A percentile compares a stretch with the other conserved stretches of the same genome.
These are phyloP conservation scores for Scomber scombrus DNA, from an alignment of 2,113 vertebrate genomes.

Conservation along the genomic window DNA sequence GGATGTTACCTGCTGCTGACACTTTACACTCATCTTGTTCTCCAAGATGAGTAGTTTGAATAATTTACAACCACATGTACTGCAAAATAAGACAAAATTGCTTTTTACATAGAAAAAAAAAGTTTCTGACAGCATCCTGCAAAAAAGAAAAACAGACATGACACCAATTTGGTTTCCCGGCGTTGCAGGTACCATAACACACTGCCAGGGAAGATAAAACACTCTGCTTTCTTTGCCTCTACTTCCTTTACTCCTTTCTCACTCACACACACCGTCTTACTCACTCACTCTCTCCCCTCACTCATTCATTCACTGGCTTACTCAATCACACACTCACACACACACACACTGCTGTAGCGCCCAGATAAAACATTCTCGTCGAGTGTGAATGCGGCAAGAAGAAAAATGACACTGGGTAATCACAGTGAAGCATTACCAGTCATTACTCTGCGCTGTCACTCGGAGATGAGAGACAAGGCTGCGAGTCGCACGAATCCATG, in stretches of 20 bases:
- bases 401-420: conserved; percentile 77
- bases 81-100: not conserved
- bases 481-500: conserved; percentile 38
- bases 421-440: conserved; percentile 75
- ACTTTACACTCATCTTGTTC: not conserved
- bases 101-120: not conserved
- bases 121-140: conserved; percentile 11
- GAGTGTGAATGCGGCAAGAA: conserved; percentile 62
- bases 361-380: conserved; percentile 73
- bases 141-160: conserved; percentile 26
- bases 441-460: conserved; percentile 77
- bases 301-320: conserved; percentile 44
- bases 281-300: conserved; percentile 33
- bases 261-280: conserved; percentile 18
- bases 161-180: conserved; percentile 13
- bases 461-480: conserved; percentile 68
- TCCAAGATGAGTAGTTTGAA: not conserved
- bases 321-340: conserved; percentile 59
- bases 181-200: conserved; percentile 22
- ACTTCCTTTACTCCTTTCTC: conserved; percentile 13
- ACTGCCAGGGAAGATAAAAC: conserved; percentile 40
- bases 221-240: not conserved
- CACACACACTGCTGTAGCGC: conserved; percentile 47
- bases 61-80: not conserved
- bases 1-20: not conserved